Conservation (phyloP, 2,113 vertebrate species). For the Cnemophilus loriae region DNA sequence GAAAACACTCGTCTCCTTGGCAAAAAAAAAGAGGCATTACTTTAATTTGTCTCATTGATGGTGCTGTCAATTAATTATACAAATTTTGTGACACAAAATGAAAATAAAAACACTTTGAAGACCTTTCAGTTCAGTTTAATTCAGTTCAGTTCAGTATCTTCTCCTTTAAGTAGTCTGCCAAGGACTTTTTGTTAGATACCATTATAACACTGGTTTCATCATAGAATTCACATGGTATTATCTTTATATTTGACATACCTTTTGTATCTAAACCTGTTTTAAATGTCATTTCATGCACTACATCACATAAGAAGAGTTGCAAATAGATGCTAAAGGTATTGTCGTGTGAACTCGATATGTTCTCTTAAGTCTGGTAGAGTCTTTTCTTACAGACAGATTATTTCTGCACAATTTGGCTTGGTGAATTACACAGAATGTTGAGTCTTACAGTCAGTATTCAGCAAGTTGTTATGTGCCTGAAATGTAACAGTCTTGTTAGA, state of each 20-base stretch:
- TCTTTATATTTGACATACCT: neutral
- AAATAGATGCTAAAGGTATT: neutral
- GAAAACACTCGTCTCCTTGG: neutral
- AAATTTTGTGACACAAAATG: neutral
- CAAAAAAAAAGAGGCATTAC: neutral
- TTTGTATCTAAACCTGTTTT: neutral
- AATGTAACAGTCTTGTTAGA: neutral
- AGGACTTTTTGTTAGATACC: neutral
- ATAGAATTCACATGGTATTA: neutral
- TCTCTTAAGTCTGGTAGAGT: neutral
- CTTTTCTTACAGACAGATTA: neutral
- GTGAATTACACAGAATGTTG: neutral
- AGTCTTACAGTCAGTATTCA: neutral
- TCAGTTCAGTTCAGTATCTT: neutral
- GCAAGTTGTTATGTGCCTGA: neutral
- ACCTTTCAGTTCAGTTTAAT: neutral
- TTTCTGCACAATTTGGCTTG: neutral
- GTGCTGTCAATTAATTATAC: neutral
- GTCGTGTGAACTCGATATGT: rapidly evolving
- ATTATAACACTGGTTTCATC: neutral
- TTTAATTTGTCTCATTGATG: neutral
- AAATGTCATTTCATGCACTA: neutral
- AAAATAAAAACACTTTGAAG: neutral
- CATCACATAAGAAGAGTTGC: neutral
- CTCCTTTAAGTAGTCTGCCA: neutral